Evolutionary conservation across 92 coral and sea anemone genomes (phyloP).

Genomic region (Parazoanthus darwini): DNA sequence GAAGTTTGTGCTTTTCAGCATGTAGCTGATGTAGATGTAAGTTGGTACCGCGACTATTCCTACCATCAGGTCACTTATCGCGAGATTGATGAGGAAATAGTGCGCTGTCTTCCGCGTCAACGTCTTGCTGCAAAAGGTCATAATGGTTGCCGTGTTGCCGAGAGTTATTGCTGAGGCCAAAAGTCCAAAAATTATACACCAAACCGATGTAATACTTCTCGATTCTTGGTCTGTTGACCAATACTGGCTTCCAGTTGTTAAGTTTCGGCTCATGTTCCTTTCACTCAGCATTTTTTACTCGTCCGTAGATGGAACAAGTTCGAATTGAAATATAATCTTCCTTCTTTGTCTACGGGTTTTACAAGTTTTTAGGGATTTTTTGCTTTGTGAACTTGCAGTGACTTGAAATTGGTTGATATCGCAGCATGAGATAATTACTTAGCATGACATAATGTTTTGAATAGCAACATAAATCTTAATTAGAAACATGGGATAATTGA

Average conservation of each 20-base stretch:
- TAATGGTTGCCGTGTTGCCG: constrained; percentile 61
- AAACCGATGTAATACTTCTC: constrained; percentile 5
- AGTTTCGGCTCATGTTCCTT: not conserved
- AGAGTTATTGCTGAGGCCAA: constrained; percentile 58
- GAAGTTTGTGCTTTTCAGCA: constrained; percentile 43
- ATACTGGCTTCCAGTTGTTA: constrained; percentile 4
- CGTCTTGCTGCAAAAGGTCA: constrained; percentile 55
- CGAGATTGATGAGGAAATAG: constrained; percentile 69
- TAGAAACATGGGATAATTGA: not conserved
- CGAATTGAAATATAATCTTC: no score
- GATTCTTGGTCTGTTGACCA: not conserved
- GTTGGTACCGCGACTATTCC: constrained; percentile 75
- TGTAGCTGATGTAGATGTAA: constrained; percentile 48
- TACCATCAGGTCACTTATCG: constrained; percentile 79
- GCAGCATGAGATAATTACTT: no score
- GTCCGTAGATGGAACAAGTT: not conserved
- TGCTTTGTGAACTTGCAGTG: not conserved
- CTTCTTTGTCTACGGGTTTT: not conserved
- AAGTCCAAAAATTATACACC: constrained; percentile 76
- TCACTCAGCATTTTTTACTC: not conserved
- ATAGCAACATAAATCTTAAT: not conserved
- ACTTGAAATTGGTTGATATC: not conserved
- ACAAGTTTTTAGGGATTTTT: no score
- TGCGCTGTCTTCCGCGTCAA: constrained; percentile 60
- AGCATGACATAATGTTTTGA: not conserved